Base-by-base conservation (phyloP, 2,113 vertebrate species). In the Ibidorhyncha struthersii region DNA sequence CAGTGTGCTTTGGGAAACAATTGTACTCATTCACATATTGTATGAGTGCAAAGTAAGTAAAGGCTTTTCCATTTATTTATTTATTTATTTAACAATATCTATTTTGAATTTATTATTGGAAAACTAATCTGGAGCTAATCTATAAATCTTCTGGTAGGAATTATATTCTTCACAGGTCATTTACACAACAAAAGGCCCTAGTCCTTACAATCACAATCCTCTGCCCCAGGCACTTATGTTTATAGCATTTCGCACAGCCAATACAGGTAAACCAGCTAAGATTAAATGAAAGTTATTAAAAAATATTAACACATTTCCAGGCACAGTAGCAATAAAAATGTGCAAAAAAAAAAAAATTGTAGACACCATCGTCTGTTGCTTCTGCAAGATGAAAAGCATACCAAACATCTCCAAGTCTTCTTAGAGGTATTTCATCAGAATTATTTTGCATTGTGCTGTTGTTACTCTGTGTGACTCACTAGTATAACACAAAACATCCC, bases 271-370 rank as follows among this genome's bases (percentile, higher is more conserved):
- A 63, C 7, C 19, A 49, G 49, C 56, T 83, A 87, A 93, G 78
- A 95, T 89, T 86, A 96, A 97, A 58, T 77, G 36, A 61, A 87
- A 83, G 27, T 56, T 88, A 70, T 79, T 96, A 27, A 92, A 90
- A 96, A 91, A 81, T 73, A 82, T 96, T 88, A 90, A 76, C 59
- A 79, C 56, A 89, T 86, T 97, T 96, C 53, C 71, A 93, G 74
- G 81, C 16, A 58, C 14, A 85, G 79, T 55, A 89, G 43, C 25
- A 85, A 79, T 69, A 86, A 96, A 94, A 92, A 69, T 34, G 5
- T 53, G 27, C 47, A 25, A 73, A 83, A 71, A 89, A 89, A 47
- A 49, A 40, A n/a, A 45, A n/a, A n/a, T 71, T 89, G 25, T 74
- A 74, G 76, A 30, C 41, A 83, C 18, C 14, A n/a, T 79, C 86